Conservation (phyloP, 2,888 invertebrate genomes). For the Plusia festucae region DNA sequence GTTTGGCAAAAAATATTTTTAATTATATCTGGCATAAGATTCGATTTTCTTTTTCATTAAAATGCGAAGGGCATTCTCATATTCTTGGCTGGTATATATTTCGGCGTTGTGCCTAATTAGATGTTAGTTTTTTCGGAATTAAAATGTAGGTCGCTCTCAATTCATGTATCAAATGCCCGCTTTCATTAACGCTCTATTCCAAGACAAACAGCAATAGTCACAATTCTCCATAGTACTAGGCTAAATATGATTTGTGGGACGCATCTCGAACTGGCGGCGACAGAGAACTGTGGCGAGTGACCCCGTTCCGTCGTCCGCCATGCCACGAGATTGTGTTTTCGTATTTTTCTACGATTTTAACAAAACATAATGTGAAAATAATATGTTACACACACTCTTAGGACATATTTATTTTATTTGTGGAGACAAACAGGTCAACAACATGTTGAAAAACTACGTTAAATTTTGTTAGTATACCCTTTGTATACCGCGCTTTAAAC, state of each 20-base stretch:
- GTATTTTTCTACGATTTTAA: constrained; percentile 56
- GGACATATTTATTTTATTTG: constrained; percentile 12
- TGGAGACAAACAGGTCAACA: background rate
- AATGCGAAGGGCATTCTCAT: background rate
- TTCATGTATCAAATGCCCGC: constrained; percentile 72
- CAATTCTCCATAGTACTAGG: constrained; percentile 77
- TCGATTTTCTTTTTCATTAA: background rate
- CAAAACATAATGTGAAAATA: constrained; percentile 51
- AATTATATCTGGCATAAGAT: background rate
- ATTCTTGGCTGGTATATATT: constrained; percentile 9
- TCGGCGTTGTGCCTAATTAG: constrained; percentile 41
- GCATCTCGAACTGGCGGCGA: constrained; percentile 74
- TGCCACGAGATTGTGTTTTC: constrained; percentile 60
- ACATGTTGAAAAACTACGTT: background rate
- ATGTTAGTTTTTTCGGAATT: constrained; percentile 34
- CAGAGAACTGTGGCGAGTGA: constrained; percentile 75
- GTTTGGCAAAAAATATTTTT: constrained; percentile 60
- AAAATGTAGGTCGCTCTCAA: constrained; percentile 71
- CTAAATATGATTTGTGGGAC: constrained; percentile 86
- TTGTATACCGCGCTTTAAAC: too few species aligned
- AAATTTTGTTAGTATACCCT: too few species aligned
- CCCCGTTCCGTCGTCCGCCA: constrained; percentile 74
- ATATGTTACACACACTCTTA: constrained; percentile 50
- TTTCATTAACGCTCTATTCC: constrained; percentile 79
- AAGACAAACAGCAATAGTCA: constrained; percentile 80